Evolutionary conservation across 2,797 vertebrate species (phyloP), one percentile per base, ranked within the genome.

Genomic region (Merluccius polli): DNA sequence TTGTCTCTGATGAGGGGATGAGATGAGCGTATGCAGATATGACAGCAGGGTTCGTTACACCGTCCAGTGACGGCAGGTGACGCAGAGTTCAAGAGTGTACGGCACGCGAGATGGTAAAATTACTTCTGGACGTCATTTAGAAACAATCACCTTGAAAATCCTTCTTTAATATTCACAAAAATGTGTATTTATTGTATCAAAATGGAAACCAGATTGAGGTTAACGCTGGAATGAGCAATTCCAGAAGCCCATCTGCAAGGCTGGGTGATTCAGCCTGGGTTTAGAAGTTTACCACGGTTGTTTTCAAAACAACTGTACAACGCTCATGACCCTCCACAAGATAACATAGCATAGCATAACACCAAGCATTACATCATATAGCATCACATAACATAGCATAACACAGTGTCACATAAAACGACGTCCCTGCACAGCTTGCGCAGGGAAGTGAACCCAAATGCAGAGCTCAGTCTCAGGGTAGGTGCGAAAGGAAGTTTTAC

Each of bases 81-180:
- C 68, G 63, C 70, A 72, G 73, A 78, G 88, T 87, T 87, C 73
- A 86, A 75, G 83, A 77, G 52, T 73, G 70, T 70, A 82, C 76
- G 2, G 70, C 73, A n/a, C n/a, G n/a, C n/a, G n/a, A n/a, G n/a
- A n/a, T n/a, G n/a, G n/a, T n/a, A n/a, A n/a, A n/a, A n/a, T n/a
- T n/a, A n/a, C 18, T 68, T 30, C 29, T 68, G 65, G 65, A 68
- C 11, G 67, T 81, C 70, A 84, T 78, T 81, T 83, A 70, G 74
- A 85, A 81, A 81, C 65, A 71, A 73, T 76, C 70, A 7, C 27
- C 35, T 84, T 29, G 63, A 70, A 48, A 24, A 31, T 80, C 68
- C 78, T 82, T 79, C 65, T 68, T 52, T 18, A 52, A 81, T 71
- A 67, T 67, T 70, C 71, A 70, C 30, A 78, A 33, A 4, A 21